Evolutionary conservation across 2,113 vertebrate species (phyloP), one percentile per base, ranked within the genome.

Genomic region (Mohoua ochrocephala): DNA sequence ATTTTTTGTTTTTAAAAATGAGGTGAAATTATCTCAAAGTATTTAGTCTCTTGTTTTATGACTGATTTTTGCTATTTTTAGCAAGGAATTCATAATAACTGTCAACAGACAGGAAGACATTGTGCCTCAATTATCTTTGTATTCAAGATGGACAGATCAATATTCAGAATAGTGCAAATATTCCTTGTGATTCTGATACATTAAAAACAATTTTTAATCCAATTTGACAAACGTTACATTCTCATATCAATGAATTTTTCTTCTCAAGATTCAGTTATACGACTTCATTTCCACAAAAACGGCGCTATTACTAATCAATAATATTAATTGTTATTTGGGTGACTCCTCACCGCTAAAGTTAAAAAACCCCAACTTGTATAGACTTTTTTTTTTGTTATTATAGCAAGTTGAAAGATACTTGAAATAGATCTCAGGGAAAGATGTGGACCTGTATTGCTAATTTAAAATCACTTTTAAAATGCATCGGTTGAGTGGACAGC

Each of bases 331-430:
- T 50, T 86, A 13, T 81, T 69, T 69, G 4, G 68, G 11, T 65
- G 63, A 79, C 10, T 53, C 17, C 8, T 78, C 39, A 15, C 4
- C 79, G n/a, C 5, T 75, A 15, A 80, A 83, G 4, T 33, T 67
- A 3, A 59, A 56, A 65, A 35, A 10, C 0, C 1, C 13, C 1
- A 50, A 0, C 2, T 56, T 7, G 4, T 23, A 49, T 23, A 7
- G 1, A 39, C 7, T 22, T 49, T 42, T 56, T 7, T 31, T n/a
- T 50, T 39, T 27, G 57, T 27, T 57, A 7, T 12, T 75, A 26
- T 11, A 28, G 3, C 4, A 64, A 80, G 33, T 14, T 64, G 61
- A 68, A 76, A 63, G 18, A 56, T 28, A 69, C 9, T 73, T 54
- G 18, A 95, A 89, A 83, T 26, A 42, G 4, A 22, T 42, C 27